Conservation (phyloP, 2,113 vertebrate genomes). For the Bubo bubo region DNA sequence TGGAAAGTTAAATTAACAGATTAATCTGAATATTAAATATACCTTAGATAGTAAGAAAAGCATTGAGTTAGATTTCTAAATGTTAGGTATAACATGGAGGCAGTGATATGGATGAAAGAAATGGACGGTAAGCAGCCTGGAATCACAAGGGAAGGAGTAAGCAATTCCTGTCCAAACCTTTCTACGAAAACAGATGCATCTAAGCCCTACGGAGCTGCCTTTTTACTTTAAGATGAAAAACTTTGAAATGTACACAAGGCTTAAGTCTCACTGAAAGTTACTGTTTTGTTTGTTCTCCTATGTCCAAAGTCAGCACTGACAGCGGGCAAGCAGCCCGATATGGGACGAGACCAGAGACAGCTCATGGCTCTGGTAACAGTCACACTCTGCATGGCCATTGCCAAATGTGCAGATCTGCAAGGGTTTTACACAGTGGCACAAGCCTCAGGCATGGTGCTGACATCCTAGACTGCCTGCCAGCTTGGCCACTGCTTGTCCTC, state of each 20-base stretch:
- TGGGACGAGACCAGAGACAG: not conserved
- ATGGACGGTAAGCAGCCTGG: not conserved
- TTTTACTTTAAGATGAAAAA: not conserved
- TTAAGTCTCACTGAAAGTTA: not conserved
- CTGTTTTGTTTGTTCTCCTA: not conserved
- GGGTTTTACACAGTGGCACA: not conserved
- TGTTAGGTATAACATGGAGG: not conserved
- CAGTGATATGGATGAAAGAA: not conserved
- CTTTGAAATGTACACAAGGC: not conserved
- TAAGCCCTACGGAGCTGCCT: rapidly evolving
- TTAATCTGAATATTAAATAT: not conserved
- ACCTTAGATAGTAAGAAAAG: not conserved
- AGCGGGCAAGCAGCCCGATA: not conserved
- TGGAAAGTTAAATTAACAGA: not conserved
- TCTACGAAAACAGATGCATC: not conserved
- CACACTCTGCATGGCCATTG: not conserved
- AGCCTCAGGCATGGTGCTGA: not conserved
- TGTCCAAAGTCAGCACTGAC: not conserved
- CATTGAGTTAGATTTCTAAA: not conserved
- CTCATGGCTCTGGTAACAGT: not conserved
- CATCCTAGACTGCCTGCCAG: not conserved
- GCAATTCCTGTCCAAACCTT: not conserved
- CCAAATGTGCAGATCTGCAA: not conserved
- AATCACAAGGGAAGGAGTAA: not conserved
- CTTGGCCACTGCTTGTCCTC: not conserved